These are phyloP conservation scores for Galleria mellonella DNA, from an alignment of 1,140 invertebrate genomes.

Conservation along the genomic window DNA sequence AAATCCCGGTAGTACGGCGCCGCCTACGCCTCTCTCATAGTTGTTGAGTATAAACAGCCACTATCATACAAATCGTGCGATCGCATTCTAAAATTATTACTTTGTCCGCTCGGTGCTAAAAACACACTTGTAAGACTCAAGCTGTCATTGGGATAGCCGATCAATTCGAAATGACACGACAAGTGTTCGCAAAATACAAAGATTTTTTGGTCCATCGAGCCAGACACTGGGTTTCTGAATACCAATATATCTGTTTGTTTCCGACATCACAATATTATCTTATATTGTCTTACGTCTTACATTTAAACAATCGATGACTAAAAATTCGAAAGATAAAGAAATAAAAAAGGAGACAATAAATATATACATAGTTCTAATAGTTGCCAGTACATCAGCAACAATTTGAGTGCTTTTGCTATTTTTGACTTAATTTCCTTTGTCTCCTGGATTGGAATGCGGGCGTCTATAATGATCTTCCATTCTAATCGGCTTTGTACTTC, in stretches of 20 bases:
- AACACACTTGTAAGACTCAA: slow-evolving; percentile 17
- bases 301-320: too few relatives aligned
- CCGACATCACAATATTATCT: too few relatives aligned
- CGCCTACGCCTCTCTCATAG: slow-evolving; percentile 3
- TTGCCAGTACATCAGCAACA: too few relatives aligned
- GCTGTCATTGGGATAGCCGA: slow-evolving; percentile 23
- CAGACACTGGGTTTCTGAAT: neutral
- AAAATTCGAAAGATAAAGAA: too few relatives aligned
- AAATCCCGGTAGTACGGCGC: slow-evolving; percentile 2
- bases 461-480: too few relatives aligned
- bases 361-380: too few relatives aligned
- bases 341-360: too few relatives aligned
- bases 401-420: too few relatives aligned
- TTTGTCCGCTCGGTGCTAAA: slow-evolving; percentile 26
- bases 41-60: neutral
- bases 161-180: slow-evolving; percentile 16
- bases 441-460: too few relatives aligned
- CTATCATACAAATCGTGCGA: slow-evolving; percentile 28
- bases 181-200: slow-evolving; percentile 15
- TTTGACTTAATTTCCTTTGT: too few relatives aligned
- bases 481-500: too few relatives aligned
- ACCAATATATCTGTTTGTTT: neutral
- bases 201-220: neutral
- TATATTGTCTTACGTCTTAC: too few relatives aligned
- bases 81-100: slow-evolving; percentile 46